These are phyloP conservation scores for Labeo rohita DNA, from an alignment of 2,113 vertebrate species.

Conservation along the genomic window DNA sequence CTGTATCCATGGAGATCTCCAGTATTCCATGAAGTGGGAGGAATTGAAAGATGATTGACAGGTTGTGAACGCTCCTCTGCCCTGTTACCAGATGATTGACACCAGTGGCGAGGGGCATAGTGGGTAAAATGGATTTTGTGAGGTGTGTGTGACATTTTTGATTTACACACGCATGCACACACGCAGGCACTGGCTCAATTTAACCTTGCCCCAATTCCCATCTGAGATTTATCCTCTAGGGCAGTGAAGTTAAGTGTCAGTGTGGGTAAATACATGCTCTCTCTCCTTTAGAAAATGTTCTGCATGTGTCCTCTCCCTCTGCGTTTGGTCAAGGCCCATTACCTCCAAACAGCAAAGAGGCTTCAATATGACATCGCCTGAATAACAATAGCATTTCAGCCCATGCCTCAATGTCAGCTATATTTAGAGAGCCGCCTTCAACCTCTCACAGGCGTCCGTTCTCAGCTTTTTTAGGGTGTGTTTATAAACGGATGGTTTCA, in stretches of 20 bases:
- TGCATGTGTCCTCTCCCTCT: conserved; percentile 21
- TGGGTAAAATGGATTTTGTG: conserved; percentile 15
- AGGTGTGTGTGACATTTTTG: conserved; percentile 19
- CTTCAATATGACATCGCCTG: neutral
- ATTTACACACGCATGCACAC: neutral
- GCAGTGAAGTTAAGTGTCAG: conserved; percentile 9
- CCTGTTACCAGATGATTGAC: conserved; percentile 18
- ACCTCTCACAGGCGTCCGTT: neutral
- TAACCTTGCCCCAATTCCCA: conserved; percentile 35
- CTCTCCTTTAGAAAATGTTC: conserved; percentile 22
- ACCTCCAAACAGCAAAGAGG: conserved; percentile 12
- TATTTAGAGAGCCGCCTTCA: conserved; percentile 29
- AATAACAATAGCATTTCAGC: conserved; percentile 39
- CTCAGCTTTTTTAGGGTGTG: neutral
- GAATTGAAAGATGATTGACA: conserved; percentile 11
- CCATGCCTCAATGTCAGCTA: conserved; percentile 37
- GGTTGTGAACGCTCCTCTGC: conserved; percentile 4
- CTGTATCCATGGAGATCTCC: neutral
- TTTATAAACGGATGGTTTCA: neutral
- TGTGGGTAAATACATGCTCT: conserved; percentile 37
- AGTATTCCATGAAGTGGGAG: neutral
- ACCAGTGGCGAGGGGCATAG: neutral
- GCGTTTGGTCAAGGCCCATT: conserved; percentile 35
- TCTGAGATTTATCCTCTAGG: conserved; percentile 7
- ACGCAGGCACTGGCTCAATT: conserved; percentile 9